Evolutionary conservation across 1,140 invertebrate genomes (phyloP).

Genomic region (Planococcus citri): DNA sequence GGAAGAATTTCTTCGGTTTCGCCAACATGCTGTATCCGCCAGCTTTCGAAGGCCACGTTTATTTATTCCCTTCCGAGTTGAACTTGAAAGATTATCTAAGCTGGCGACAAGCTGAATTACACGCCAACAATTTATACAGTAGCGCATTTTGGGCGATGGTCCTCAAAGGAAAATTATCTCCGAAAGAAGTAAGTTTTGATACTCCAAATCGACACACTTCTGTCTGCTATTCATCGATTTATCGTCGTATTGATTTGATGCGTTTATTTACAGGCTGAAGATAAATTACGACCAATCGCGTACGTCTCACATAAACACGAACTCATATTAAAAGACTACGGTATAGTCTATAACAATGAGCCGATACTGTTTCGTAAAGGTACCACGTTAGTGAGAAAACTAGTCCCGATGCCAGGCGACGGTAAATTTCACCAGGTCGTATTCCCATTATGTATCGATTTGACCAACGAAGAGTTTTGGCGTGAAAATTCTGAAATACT

Average conservation of each 20-base stretch:
- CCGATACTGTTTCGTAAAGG: conserved; percentile 78
- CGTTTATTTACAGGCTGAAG: conserved; percentile 53
- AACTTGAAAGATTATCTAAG: conserved; percentile 86
- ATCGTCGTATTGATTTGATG: not conserved
- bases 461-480: conserved; percentile 83
- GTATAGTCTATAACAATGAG: conserved; percentile 89
- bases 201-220: not conserved
- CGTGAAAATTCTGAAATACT: conserved; percentile 52
- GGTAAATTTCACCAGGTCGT: conserved; percentile 38
- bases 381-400: conserved; percentile 61
- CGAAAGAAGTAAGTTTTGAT: conserved; percentile 22
- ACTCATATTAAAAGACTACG: conserved; percentile 78
- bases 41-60: conserved; percentile 74
- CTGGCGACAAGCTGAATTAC: conserved; percentile 94
- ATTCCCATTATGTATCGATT: conserved; percentile 56
- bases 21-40: conserved; percentile 67
- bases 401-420: conserved; percentile 32
- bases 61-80: conserved; percentile 78
- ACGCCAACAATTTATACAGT: conserved; percentile 96
- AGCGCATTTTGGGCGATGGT: conserved; percentile 91
- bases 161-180: conserved; percentile 37
- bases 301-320: conserved; percentile 89
- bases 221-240: not conserved
- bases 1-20: conserved; percentile 63
- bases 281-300: conserved; percentile 68